phyloP scores from a whole-genome alignment of 53 echinoderm and acorn worm genomes.

The Mesocentrotus franciscanus region DNA sequence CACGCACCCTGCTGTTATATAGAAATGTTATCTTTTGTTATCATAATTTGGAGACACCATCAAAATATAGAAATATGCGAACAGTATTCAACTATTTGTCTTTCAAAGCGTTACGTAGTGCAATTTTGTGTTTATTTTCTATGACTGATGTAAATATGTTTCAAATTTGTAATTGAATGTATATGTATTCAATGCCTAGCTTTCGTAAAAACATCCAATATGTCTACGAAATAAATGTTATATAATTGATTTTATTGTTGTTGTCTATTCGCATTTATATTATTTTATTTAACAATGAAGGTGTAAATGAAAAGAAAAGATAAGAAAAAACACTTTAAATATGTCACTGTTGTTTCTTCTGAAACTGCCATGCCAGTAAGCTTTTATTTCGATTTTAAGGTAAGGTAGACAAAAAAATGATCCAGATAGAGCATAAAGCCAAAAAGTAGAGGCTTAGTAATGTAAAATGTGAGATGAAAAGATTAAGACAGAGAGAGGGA shows the following conservation, averaged over 20 bases:
- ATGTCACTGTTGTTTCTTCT: too few species aligned
- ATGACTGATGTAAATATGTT: slow-evolving; percentile 51
- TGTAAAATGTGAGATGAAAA: too few species aligned
- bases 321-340: too few species aligned
- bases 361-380: too few species aligned
- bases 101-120: slow-evolving; percentile 31
- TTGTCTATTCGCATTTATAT: neutral
- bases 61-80: neutral
- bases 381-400: too few species aligned
- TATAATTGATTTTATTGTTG: neutral
- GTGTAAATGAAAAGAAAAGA: too few species aligned
- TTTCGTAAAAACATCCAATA: neutral
- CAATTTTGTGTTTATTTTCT: slow-evolving; percentile 27
- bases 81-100: neutral
- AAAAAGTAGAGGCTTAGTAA: too few species aligned
- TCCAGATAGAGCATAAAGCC: too few species aligned
- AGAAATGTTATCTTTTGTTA: neutral
- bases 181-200: slow-evolving; percentile 26
- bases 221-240: slow-evolving; percentile 46
- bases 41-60: neutral
- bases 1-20: neutral
- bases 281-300: too few species aligned
- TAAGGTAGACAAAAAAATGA: too few species aligned
- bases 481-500: too few species aligned
- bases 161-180: slow-evolving; percentile 42